These are phyloP conservation scores for Ephestia elutella DNA, from an alignment of 1,140 invertebrate species.

Conservation along the genomic window DNA sequence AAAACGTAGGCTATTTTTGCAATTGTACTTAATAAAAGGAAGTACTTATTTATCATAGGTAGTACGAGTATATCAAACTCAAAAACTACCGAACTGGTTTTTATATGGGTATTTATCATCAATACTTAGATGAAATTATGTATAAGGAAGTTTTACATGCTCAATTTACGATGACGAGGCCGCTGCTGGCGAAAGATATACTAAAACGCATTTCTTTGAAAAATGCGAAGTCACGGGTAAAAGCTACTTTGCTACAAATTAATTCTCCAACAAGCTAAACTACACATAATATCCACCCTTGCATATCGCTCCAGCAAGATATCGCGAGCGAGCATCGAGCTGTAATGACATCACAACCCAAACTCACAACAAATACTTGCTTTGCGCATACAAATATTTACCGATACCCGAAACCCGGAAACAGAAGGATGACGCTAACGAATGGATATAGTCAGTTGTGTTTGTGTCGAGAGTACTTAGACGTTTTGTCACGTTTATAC, in stretches of 20 bases:
- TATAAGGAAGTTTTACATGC: no score
- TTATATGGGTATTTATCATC: no score
- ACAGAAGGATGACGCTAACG: conserved; percentile 6
- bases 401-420: conserved; percentile 8
- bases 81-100: no score
- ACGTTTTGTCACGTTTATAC: conserved; percentile 1
- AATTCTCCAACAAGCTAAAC: background rate
- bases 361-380: conserved; percentile 9
- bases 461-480: background rate
- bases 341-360: conserved; percentile 8
- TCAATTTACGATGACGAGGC: no score
- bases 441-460: conserved; percentile 4
- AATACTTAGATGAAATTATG: no score
- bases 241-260: background rate
- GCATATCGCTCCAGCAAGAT: background rate
- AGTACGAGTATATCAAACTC: no score
- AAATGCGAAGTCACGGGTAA: no score
- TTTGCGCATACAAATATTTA: conserved; percentile 9
- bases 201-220: no score
- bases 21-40: no score
- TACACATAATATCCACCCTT: background rate
- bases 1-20: no score
- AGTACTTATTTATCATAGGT: no score
- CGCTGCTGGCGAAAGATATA: no score
- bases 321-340: background rate